A percentile compares a stretch with the other conserved stretches of the same genome.
Evolutionary conservation across 2,797 vertebrate genomes (phyloP).

Genomic region (Halcyon badia): DNA sequence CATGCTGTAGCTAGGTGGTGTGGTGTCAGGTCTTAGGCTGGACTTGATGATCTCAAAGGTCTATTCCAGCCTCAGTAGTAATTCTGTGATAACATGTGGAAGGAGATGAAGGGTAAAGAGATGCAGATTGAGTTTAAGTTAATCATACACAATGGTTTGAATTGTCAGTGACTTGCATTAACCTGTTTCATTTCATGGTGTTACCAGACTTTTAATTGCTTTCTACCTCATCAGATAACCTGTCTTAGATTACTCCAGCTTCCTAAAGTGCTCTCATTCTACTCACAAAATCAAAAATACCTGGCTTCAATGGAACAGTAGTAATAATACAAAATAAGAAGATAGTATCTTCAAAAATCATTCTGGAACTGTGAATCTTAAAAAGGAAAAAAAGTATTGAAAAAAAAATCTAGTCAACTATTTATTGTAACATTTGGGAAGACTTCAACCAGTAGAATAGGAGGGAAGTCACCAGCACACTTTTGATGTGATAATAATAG

Average conservation of each 20-base stretch:
- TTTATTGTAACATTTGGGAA: not conserved
- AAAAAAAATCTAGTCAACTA: not conserved
- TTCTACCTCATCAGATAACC: not conserved
- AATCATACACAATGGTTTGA: not conserved
- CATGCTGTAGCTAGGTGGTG: too few relatives aligned
- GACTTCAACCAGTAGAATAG: not conserved
- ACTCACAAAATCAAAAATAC: not conserved
- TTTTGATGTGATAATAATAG: not conserved
- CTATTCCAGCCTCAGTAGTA: too few relatives aligned
- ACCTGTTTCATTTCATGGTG: not conserved
- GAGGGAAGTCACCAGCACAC: not conserved
- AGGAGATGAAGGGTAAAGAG: not conserved
- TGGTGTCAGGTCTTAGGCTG: too few relatives aligned
- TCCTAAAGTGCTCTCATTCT: not conserved
- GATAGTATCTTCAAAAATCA: not conserved
- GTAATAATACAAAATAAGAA: not conserved
- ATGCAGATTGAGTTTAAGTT: not conserved
- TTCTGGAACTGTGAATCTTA: not conserved
- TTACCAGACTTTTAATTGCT: not conserved
- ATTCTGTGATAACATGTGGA: accelerated
- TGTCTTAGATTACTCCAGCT: not conserved
- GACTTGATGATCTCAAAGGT: too few relatives aligned
- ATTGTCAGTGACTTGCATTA: not conserved
- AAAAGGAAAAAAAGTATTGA: not conserved
- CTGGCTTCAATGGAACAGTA: not conserved